These are phyloP conservation scores for Miichthys miiuy DNA, from an alignment of 2,797 vertebrate species.

Conservation along the genomic window DNA sequence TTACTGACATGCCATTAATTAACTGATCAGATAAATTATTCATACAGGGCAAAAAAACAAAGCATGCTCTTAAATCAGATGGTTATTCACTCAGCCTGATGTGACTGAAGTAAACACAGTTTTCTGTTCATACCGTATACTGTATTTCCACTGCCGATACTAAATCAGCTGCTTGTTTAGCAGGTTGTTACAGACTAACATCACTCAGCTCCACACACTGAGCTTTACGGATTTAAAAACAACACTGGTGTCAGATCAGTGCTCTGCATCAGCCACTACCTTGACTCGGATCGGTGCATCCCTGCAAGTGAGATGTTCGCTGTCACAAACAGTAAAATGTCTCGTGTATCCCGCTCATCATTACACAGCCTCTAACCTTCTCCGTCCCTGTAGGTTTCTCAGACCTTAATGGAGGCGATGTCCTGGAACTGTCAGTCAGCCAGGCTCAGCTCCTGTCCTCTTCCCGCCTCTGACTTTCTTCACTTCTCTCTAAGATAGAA, in stretches of 20 bases:
- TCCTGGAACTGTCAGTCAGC: constrained; percentile 61
- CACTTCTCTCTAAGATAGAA: not conserved
- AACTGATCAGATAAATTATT: not conserved
- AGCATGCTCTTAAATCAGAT: not conserved
- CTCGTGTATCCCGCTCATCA: constrained; percentile 21
- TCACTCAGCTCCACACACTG: not conserved
- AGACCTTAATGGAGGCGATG: constrained; percentile 40
- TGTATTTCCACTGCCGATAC: too few species aligned
- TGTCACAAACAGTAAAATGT: not conserved
- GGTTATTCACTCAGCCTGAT: not conserved
- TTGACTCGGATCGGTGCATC: not conserved
- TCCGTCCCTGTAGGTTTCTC: constrained; percentile 34
- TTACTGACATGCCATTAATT: not conserved
- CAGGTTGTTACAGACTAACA: not conserved
- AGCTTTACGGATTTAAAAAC: not conserved
- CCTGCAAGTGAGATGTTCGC: not conserved
- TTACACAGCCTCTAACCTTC: constrained; percentile 30
- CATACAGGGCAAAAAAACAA: not conserved
- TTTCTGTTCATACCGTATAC: not conserved
- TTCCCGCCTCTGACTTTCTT: constrained; percentile 22
- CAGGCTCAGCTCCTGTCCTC: constrained; percentile 22
- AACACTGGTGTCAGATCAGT: not conserved
- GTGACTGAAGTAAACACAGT: not conserved
- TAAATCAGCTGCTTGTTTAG: not conserved
- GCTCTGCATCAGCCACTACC: not conserved